Evolutionary conservation across 2,888 invertebrate genomes (phyloP).

Genomic region (Hymenopus coronatus): DNA sequence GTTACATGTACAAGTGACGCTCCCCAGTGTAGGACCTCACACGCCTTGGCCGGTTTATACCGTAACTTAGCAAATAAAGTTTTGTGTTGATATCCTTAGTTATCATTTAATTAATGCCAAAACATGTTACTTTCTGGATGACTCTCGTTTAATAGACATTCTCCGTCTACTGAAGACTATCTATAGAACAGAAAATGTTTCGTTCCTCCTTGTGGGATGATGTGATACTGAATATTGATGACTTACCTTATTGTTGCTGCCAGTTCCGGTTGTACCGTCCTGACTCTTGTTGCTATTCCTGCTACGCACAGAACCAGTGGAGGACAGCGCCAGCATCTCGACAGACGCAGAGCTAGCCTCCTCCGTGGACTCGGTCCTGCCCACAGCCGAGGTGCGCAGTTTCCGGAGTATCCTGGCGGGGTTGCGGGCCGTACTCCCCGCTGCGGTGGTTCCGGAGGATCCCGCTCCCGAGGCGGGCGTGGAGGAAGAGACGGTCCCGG

Average conservation of each 20-base stretch:
- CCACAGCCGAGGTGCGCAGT: constrained; percentile 41
- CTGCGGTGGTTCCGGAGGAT: not conserved
- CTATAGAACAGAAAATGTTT: too few relatives aligned
- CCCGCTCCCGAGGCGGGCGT: not conserved
- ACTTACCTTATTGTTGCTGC: not conserved
- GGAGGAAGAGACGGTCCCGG: not conserved
- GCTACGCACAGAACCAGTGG: constrained; percentile 38
- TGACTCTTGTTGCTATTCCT: constrained; percentile 22
- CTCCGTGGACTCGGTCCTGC: constrained; percentile 45
- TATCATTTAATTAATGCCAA: too few relatives aligned
- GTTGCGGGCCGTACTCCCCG: constrained; percentile 8
- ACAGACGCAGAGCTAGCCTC: constrained; percentile 43
- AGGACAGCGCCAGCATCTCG: constrained; percentile 38
- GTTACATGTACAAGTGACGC: too few relatives aligned
- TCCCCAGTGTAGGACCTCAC: too few relatives aligned
- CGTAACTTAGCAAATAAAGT: too few relatives aligned
- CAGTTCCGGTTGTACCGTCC: not conserved
- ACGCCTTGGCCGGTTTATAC: too few relatives aligned
- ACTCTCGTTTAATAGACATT: too few relatives aligned
- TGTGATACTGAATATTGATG: too few relatives aligned
- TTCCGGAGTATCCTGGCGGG: constrained; percentile 46
- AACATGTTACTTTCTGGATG: too few relatives aligned
- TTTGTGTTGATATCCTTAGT: too few relatives aligned
- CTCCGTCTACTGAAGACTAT: too few relatives aligned
- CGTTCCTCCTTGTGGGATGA: too few relatives aligned